A percentile compares a stretch with the other conserved stretches of the same genome.
Conservation (phyloP, 2,113 vertebrate genomes). For the Fregata magnificens region DNA sequence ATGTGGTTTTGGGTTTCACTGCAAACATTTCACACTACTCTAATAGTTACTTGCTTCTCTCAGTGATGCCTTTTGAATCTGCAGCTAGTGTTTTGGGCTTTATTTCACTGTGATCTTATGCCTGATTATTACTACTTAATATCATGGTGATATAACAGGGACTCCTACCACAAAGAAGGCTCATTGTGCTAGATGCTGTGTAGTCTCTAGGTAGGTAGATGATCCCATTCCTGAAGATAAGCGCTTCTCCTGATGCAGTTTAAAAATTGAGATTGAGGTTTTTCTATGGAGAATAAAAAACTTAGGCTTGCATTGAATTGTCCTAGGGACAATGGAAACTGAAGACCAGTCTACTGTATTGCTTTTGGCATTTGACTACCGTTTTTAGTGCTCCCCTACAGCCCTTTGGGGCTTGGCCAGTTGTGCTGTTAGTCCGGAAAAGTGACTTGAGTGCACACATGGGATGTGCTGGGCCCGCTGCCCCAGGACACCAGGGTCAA, state of each 20-base stretch:
- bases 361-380: background rate
- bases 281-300: background rate
- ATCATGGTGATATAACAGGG: background rate
- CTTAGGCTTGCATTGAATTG: background rate
- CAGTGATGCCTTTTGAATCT: slow-evolving; percentile 17
- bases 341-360: background rate
- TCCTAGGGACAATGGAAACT: background rate
- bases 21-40: slow-evolving; percentile 14
- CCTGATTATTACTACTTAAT: background rate
- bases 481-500: background rate
- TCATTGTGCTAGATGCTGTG: background rate
- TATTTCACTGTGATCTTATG: background rate
- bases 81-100: background rate
- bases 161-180: background rate
- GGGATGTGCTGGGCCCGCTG: background rate
- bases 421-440: background rate
- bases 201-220: background rate
- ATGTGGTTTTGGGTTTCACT: slow-evolving; percentile 55
- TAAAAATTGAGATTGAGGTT: background rate
- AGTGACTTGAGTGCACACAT: background rate
- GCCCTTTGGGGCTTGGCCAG: background rate
- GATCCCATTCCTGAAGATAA: background rate
- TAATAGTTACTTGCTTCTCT: slow-evolving; percentile 27
- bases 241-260: background rate
- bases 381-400: background rate